Conservation (phyloP, 2,797 vertebrate species). For the Remorina albescens region DNA sequence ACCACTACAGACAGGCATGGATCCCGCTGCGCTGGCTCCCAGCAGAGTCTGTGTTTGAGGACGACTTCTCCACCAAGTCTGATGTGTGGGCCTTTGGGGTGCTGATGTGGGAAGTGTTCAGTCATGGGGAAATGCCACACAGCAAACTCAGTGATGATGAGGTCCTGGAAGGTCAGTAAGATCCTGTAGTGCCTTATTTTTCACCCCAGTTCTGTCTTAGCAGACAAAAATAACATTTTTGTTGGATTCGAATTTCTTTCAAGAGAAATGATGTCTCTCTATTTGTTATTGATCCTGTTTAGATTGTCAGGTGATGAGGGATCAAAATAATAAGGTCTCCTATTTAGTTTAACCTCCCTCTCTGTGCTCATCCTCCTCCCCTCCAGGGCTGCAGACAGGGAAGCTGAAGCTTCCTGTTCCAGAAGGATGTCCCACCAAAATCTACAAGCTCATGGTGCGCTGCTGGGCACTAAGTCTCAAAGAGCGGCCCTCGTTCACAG, state of each 20-base stretch:
- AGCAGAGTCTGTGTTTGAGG: constrained; percentile 92
- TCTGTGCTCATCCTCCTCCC: not conserved
- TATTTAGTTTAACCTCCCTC: not conserved
- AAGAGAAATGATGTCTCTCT: not conserved
- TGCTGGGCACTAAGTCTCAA: constrained; percentile 95
- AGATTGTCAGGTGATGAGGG: not conserved
- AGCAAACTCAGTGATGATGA: constrained; percentile 89
- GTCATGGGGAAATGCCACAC: constrained; percentile 92
- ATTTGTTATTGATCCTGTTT: not conserved
- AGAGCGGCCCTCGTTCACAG: constrained; percentile 95
- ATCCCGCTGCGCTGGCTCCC: constrained; percentile 97
- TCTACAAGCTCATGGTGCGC: constrained; percentile 93
- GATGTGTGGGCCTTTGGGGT: constrained; percentile 97
- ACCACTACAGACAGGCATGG: constrained; percentile 94
- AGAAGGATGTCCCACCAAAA: constrained; percentile 91
- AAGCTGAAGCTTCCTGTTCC: constrained; percentile 89
- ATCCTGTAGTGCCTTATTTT: not conserved
- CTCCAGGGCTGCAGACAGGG: constrained; percentile 90
- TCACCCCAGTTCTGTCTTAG: not conserved
- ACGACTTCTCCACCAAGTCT: constrained; percentile 95
- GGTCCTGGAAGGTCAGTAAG: constrained; percentile 90
- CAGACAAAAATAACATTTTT: not conserved
- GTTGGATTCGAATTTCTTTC: not conserved
- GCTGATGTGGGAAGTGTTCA: constrained; percentile 98
- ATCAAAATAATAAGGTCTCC: not conserved